phyloP scores from a whole-genome alignment of 2,797 vertebrate genomes.

The Xiphorhynchus erythropygius region DNA sequence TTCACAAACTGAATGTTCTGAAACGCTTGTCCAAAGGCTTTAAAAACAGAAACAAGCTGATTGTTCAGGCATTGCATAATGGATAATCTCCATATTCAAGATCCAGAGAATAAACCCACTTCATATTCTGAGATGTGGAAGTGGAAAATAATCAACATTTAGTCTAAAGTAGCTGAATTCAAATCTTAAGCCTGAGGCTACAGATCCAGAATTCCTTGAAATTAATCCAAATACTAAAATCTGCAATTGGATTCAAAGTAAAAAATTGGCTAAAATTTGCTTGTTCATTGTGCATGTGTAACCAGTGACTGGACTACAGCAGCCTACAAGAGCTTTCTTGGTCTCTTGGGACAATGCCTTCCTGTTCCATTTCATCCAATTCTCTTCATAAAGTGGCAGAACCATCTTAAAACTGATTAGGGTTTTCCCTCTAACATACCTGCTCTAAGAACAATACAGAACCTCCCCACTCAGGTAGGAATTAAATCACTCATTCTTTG shows the following conservation, averaged over 20 bases:
- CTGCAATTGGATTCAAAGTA: background rate
- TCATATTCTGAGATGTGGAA: background rate
- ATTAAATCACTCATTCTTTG: background rate
- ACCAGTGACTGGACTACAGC: background rate
- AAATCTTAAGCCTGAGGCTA: background rate
- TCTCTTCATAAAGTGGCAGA: background rate
- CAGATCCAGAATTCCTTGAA: background rate
- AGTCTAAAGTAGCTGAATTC: background rate
- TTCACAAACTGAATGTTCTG: background rate
- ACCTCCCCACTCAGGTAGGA: background rate
- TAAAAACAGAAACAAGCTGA: background rate
- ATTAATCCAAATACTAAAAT: background rate
- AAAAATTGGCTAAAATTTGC: background rate
- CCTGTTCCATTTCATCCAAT: background rate
- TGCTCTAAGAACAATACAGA: background rate
- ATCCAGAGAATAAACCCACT: background rate
- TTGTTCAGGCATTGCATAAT: background rate
- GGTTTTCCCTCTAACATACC: background rate
- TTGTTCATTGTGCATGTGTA: background rate
- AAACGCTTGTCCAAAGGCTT: background rate
- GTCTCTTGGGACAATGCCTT: background rate
- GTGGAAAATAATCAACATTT: background rate
- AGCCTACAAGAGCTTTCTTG: background rate
- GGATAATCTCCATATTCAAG: background rate
- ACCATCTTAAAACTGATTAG: background rate